Evolutionary conservation across 2,888 invertebrate species (phyloP).

Genomic region (Orthosia gracilis): DNA sequence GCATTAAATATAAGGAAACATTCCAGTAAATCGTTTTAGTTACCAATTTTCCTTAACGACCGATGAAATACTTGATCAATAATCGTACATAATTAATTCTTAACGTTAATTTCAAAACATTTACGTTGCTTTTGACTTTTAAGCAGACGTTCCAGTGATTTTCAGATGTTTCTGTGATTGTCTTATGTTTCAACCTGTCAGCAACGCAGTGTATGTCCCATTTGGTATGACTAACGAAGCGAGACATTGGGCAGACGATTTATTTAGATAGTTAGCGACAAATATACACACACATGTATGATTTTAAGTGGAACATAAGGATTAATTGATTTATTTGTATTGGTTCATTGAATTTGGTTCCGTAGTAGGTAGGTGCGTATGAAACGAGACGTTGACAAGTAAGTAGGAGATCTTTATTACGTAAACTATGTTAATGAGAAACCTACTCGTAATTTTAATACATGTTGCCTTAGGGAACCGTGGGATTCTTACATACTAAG

Average conservation of each 20-base stretch:
- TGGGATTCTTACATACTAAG: neutral
- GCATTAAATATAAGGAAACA: slow-evolving; percentile 17
- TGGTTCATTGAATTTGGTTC: slow-evolving; percentile 14
- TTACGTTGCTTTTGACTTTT: neutral
- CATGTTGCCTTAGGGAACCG: neutral
- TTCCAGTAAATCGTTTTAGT: neutral
- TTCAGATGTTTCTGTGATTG: slow-evolving; percentile 26
- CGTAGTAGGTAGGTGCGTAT: neutral
- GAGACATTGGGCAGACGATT: slow-evolving; percentile 67
- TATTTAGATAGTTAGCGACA: slow-evolving; percentile 68
- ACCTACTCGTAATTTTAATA: neutral
- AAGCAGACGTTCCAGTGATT: slow-evolving; percentile 18
- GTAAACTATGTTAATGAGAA: neutral
- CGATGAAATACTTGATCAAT: neutral
- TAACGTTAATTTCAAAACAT: neutral
- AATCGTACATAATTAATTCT: neutral
- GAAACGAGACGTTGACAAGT: neutral
- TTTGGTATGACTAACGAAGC: slow-evolving; percentile 70
- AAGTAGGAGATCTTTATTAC: neutral
- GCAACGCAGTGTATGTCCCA: slow-evolving; percentile 60
- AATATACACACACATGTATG: neutral
- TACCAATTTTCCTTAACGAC: neutral
- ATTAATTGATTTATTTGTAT: slow-evolving; percentile 32
- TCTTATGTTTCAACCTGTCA: slow-evolving; percentile 20
- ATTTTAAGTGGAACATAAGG: neutral